A percentile compares a stretch with the other conserved stretches of the same genome.
Evolutionary conservation across 2,888 invertebrate species (phyloP).

Genomic region (Orthosia gracilis): DNA sequence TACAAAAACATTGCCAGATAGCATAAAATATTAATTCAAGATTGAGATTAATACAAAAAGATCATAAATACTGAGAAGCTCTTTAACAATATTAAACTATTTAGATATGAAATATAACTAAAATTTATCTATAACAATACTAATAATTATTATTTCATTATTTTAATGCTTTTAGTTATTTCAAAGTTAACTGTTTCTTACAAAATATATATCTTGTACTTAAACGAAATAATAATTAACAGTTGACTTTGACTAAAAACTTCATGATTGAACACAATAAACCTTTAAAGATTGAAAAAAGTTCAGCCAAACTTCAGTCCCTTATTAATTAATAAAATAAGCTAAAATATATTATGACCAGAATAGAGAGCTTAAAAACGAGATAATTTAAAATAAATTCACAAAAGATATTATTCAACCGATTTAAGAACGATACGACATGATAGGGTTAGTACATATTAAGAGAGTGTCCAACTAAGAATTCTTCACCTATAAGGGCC

Average conservation of each 20-base stretch:
- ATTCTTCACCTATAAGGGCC: neutral
- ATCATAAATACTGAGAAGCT: constrained; percentile 16
- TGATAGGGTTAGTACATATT: neutral
- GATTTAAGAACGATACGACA: constrained; percentile 6
- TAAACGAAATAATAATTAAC: constrained; percentile 5
- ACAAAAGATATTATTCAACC: constrained; percentile 7
- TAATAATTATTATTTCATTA: neutral
- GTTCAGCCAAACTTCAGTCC: constrained; percentile 48
- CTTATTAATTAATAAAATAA: constrained; percentile 20
- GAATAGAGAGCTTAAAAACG: constrained; percentile 64
- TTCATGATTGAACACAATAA: constrained; percentile 33
- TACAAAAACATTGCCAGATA: neutral
- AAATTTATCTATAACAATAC: constrained; percentile 5
- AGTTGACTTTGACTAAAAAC: constrained; percentile 22
- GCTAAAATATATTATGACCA: constrained; percentile 61
- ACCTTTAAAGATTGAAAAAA: constrained; percentile 14
- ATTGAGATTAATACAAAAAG: constrained; percentile 39
- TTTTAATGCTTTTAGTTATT: constrained; percentile 11
- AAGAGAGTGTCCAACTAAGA: neutral
- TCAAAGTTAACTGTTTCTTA: constrained; percentile 2
- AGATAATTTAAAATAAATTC: constrained; percentile 18
- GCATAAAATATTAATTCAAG: neutral
- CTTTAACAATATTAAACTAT: constrained; percentile 35
- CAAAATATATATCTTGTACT: constrained; percentile 20
- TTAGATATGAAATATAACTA: constrained; percentile 9